A percentile compares a stretch with the other conserved stretches of the same genome.
Evolutionary conservation across 2,888 invertebrate species (phyloP).

Genomic region (Cheilosia pagana): DNA sequence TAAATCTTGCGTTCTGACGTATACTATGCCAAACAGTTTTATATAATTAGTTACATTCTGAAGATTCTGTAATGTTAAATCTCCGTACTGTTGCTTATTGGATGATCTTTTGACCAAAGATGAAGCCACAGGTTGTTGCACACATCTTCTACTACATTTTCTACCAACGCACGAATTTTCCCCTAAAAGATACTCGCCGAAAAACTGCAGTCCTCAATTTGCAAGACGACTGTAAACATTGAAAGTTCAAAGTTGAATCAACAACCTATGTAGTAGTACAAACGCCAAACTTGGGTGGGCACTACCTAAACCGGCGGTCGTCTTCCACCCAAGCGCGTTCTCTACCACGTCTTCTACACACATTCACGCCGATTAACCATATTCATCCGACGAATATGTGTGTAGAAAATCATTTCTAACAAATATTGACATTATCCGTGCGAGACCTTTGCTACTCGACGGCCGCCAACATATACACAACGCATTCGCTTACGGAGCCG

Average conservation of each 20-base stretch:
- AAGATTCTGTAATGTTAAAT: too few species aligned
- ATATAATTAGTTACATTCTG: too few species aligned
- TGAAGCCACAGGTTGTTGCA: too few species aligned
- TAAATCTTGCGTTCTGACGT: too few species aligned
- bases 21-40: too few species aligned
- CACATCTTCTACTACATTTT: not conserved
- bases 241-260: constrained; percentile 67
- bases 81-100: too few species aligned
- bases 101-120: too few species aligned
- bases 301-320: not conserved
- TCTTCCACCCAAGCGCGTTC: constrained; percentile 2
- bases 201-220: constrained; percentile 47
- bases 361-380: constrained; percentile 65
- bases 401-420: constrained; percentile 70
- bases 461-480: constrained; percentile 30
- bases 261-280: constrained; percentile 31
- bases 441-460: constrained; percentile 70
- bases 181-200: not conserved
- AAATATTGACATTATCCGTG: constrained; percentile 75
- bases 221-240: constrained; percentile 49
- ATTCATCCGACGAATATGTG: constrained; percentile 60
- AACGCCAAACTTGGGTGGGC: constrained; percentile 61
- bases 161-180: not conserved
- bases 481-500: constrained; percentile 60
- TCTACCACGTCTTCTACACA: constrained; percentile 39